Evolutionary conservation across 1,140 invertebrate species (phyloP).

Genomic region (Cyrtorhinus lividipennis): DNA sequence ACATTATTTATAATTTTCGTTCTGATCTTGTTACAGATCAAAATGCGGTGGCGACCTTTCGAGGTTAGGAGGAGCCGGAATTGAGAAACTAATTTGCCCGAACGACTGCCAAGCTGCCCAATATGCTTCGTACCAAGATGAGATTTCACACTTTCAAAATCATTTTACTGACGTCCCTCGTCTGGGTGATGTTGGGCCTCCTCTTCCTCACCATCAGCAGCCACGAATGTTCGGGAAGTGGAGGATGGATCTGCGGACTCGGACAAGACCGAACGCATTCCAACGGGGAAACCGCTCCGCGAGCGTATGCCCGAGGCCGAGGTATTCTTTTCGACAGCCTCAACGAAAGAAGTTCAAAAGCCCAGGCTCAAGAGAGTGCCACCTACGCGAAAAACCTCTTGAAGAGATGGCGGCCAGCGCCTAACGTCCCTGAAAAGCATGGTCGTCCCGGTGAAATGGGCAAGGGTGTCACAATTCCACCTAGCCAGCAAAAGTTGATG

Average conservation of each 20-base stretch:
- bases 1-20: too few relatives aligned
- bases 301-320: constrained; percentile 20
- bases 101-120: neutral
- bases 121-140: constrained; percentile 69
- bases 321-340: constrained; percentile 24
- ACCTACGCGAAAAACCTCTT: constrained; percentile 38
- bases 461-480: constrained; percentile 69
- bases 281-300: neutral
- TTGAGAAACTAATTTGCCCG: neutral
- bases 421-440: constrained; percentile 45
- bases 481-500: constrained; percentile 69
- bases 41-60: constrained; percentile 2
- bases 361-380: constrained; percentile 23
- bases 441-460: constrained; percentile 77
- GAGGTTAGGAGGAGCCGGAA: neutral
- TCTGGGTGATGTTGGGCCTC: constrained; percentile 89
- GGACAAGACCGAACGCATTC: neutral
- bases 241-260: constrained; percentile 46
- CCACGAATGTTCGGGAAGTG: constrained; percentile 48
- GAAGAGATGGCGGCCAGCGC: constrained; percentile 55
- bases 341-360: constrained; percentile 21
- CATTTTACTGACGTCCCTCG: constrained; percentile 81
- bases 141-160: constrained; percentile 88
- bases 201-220: constrained; percentile 84
- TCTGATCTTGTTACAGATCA: neutral